Conservation (phyloP, 2,113 vertebrate genomes). For the Natator depressus region DNA sequence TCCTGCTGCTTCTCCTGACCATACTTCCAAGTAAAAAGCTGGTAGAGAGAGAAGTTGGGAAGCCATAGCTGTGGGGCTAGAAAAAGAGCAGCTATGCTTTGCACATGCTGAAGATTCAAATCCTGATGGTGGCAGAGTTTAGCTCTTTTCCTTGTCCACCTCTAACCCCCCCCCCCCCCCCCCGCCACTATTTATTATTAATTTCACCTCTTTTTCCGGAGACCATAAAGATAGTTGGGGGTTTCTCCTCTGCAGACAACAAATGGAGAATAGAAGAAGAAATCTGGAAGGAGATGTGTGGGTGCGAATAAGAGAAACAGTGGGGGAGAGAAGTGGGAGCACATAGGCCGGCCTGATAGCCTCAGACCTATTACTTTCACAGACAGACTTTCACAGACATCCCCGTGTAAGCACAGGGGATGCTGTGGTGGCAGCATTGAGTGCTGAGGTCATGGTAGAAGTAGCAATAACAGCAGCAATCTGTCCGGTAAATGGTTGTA, state of each 20-base stretch:
- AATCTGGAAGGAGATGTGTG: background rate
- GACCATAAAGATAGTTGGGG: background rate
- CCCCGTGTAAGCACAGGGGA: fast-evolving
- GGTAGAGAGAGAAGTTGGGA: background rate
- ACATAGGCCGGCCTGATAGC: background rate
- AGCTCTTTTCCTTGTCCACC: background rate
- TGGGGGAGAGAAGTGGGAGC: background rate
- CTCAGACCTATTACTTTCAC: background rate
- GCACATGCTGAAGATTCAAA: background rate
- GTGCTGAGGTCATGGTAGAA: background rate
- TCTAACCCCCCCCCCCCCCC: too few species aligned
- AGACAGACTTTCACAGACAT: background rate
- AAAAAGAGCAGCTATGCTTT: background rate
- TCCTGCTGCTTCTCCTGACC: background rate
- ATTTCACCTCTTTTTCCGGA: background rate
- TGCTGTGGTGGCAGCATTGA: background rate
- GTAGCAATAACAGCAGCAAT: background rate
- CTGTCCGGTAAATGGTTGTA: background rate
- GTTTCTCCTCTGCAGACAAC: background rate
- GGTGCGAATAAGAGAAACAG: background rate
- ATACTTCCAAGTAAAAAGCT: fast-evolving
- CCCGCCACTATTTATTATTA: background rate
- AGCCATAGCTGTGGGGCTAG: background rate
- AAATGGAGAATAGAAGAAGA: background rate
- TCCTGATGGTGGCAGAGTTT: background rate